Conservation (phyloP, 1,140 invertebrate genomes). For the Sminthurides bifidus region DNA sequence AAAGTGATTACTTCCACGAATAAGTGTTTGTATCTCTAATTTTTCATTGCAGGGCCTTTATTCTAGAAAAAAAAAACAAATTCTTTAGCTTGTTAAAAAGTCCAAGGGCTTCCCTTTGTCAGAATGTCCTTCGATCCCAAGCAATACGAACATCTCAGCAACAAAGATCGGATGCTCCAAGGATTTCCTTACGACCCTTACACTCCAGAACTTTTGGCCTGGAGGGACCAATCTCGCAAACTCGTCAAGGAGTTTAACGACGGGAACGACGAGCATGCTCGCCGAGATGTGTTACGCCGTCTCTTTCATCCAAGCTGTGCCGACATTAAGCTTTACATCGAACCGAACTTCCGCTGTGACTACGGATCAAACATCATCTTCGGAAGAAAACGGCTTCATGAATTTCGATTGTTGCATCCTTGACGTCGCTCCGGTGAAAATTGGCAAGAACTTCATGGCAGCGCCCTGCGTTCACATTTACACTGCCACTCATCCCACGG, state of each 20-base stretch:
- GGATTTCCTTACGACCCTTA: conserved; percentile 21
- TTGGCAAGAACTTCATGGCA: conserved; percentile 23
- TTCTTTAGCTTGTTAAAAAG: no score
- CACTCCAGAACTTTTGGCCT: background rate
- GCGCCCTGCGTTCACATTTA: conserved; percentile 28
- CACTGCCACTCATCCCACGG: conserved; percentile 26
- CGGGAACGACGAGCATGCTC: conserved; percentile 1
- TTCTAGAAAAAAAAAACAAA: no score
- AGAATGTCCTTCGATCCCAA: conserved; percentile 4
- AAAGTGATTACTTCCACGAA: no score
- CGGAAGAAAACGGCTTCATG: conserved; percentile 28
- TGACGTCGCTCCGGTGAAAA: conserved; percentile 23
- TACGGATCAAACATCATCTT: conserved; percentile 23
- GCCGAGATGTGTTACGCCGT: conserved; percentile 1
- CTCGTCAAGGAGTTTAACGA: conserved; percentile 11
- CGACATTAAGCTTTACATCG: conserved; percentile 10
- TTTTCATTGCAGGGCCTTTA: no score
- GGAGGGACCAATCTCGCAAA: conserved; percentile 1
- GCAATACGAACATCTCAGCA: conserved; percentile 20
- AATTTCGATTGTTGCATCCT: conserved; percentile 32
- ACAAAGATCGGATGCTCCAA: conserved; percentile 23
- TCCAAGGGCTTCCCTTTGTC: no score
- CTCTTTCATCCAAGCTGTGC: conserved; percentile 14
- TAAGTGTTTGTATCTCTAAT: no score
- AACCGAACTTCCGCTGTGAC: conserved; percentile 18